Percentiles rank a stretch among this genome's conserved stretches.
Conservation (phyloP, 2,113 vertebrate genomes). For the Crotalus horridus region DNA sequence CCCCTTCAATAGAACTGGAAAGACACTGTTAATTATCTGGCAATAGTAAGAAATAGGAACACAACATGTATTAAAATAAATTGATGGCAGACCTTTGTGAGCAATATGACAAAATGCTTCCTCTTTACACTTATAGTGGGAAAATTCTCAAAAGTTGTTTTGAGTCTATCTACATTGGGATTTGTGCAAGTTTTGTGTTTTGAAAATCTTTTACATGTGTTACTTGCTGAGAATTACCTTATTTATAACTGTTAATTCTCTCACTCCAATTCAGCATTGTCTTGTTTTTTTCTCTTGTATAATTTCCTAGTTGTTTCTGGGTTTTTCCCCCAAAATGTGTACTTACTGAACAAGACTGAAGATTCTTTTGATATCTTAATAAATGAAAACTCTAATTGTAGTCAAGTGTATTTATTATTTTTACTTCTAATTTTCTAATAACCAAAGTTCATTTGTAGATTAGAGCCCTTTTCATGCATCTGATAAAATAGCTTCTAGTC, state of each 20-base stretch:
- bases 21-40: not conserved
- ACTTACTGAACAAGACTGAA: not conserved
- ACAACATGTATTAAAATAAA: not conserved
- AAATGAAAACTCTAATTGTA: not conserved
- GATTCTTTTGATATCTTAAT: not conserved
- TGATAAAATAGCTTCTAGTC: not conserved
- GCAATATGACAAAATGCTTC: not conserved
- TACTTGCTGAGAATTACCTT: slow-evolving; percentile 27
- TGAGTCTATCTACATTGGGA: not conserved
- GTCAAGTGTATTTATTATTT: not conserved
- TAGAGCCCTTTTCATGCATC: not conserved
- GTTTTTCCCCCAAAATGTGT: slow-evolving; percentile 3
- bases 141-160: not conserved
- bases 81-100: not conserved
- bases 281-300: not conserved
- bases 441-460: not conserved
- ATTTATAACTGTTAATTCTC: not conserved
- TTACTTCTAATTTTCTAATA: not conserved
- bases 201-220: slow-evolving; percentile 27
- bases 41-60: not conserved
- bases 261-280: not conserved
- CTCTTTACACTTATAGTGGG: not conserved
- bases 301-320: not conserved
- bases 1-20: not conserved
- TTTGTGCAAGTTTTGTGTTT: not conserved